phyloP scores from a whole-genome alignment of 2,888 invertebrate species.

The Lucinisca nassula region DNA sequence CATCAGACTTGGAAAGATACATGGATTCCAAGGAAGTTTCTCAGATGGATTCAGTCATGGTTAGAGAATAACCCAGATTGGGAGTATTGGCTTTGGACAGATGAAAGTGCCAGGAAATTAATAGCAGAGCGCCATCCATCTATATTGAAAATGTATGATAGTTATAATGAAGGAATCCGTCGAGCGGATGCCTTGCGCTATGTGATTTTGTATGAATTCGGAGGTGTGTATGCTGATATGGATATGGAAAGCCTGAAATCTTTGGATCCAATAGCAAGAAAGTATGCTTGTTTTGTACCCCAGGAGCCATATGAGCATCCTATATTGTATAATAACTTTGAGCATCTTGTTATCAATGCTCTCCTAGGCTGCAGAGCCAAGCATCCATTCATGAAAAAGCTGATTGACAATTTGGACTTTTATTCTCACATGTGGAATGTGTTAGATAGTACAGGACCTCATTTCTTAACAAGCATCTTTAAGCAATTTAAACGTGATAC shows the following conservation, averaged over 20 bases:
- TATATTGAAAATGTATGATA: conserved; percentile 79
- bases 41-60: conserved; percentile 84
- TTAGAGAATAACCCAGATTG: conserved; percentile 82
- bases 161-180: conserved; percentile 81
- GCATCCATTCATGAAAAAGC: conserved; percentile 83
- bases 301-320: conserved; percentile 85
- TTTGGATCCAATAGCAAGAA: conserved; percentile 77
- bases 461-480: conserved; percentile 78
- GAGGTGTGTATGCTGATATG: conserved; percentile 86
- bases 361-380: conserved; percentile 80
- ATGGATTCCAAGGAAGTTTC: conserved; percentile 78
- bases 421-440: conserved; percentile 83
- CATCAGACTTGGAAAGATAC: conserved; percentile 84
- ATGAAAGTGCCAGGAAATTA: conserved; percentile 81
- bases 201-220: conserved; percentile 84
- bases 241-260: conserved; percentile 84
- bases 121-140: conserved; percentile 81
- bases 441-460: conserved; percentile 84
- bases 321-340: conserved; percentile 81
- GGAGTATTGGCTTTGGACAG: conserved; percentile 87
- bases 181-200: conserved; percentile 86
- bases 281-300: conserved; percentile 82
- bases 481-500: conserved; percentile 70
- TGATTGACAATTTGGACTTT: conserved; percentile 77
- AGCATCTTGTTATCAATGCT: conserved; percentile 83